These are phyloP conservation scores for Strix aluco DNA, from an alignment of 2,113 vertebrate genomes.

Conservation along the genomic window DNA sequence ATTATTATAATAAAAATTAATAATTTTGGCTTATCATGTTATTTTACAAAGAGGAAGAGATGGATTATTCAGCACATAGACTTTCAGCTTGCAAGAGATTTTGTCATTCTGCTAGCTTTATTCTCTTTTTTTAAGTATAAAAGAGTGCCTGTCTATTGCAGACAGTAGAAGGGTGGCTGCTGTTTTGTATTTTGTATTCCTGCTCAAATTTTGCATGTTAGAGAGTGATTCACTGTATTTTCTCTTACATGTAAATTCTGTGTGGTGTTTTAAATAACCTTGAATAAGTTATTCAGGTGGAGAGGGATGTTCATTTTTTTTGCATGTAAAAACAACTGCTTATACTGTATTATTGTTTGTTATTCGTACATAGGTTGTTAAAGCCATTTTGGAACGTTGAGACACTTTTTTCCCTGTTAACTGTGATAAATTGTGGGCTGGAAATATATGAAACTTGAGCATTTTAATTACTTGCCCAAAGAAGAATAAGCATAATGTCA, in stretches of 20 bases:
- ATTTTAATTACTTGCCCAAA: conserved; percentile 10
- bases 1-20: background rate
- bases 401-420: background rate
- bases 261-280: background rate
- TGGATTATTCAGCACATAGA: background rate
- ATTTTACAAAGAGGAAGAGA: background rate
- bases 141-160: background rate
- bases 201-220: background rate
- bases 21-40: background rate
- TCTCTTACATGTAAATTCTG: background rate
- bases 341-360: background rate
- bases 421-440: background rate
- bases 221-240: background rate
- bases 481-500: conserved; percentile 41
- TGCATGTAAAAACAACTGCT: background rate
- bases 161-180: background rate
- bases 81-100: background rate
- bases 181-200: background rate
- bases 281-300: background rate
- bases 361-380: background rate
- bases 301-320: background rate
- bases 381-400: background rate
- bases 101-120: background rate
- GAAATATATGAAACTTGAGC: background rate
- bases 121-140: background rate